phyloP scores from a whole-genome alignment of 1,140 invertebrate genomes.

The Helicoverpa armigera region DNA sequence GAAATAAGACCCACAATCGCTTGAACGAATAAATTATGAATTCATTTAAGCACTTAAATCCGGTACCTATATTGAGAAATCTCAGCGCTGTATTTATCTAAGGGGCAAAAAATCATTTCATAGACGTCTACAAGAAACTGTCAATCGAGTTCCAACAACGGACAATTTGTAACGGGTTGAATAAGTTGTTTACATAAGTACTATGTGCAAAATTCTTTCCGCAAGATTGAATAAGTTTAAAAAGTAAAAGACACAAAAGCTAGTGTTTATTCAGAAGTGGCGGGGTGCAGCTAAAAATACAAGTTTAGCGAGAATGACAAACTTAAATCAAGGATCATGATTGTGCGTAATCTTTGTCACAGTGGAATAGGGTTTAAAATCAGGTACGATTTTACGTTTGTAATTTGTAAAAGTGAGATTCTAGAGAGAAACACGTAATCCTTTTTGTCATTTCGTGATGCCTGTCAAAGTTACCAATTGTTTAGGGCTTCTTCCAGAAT shows the following conservation, averaged over 20 bases:
- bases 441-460: constrained; percentile 79
- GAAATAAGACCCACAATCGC: constrained; percentile 51
- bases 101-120: constrained; percentile 48
- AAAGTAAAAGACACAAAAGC: constrained; percentile 59
- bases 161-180: constrained; percentile 64
- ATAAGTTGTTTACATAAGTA: constrained; percentile 66
- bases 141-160: constrained; percentile 58
- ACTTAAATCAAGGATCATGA: constrained; percentile 7
- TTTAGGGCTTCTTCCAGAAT: constrained; percentile 76
- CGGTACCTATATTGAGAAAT: constrained; percentile 41
- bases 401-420: constrained; percentile 49
- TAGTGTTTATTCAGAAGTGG: constrained; percentile 72
- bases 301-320: constrained; percentile 54
- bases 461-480: constrained; percentile 84
- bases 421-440: constrained; percentile 68
- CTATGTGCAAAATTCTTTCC: constrained; percentile 62
- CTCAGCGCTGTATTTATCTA: constrained; percentile 48
- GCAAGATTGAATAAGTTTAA: constrained; percentile 56
- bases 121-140: constrained; percentile 45
- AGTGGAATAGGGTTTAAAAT: constrained; percentile 23
- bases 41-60: constrained; percentile 41
- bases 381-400: background rate
- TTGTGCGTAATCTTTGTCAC: constrained; percentile 9
- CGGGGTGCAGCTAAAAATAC: constrained; percentile 73
- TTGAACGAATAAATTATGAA: constrained; percentile 60